phyloP scores from a whole-genome alignment of 2,888 invertebrate genomes.

The Xiphydria camelus region DNA sequence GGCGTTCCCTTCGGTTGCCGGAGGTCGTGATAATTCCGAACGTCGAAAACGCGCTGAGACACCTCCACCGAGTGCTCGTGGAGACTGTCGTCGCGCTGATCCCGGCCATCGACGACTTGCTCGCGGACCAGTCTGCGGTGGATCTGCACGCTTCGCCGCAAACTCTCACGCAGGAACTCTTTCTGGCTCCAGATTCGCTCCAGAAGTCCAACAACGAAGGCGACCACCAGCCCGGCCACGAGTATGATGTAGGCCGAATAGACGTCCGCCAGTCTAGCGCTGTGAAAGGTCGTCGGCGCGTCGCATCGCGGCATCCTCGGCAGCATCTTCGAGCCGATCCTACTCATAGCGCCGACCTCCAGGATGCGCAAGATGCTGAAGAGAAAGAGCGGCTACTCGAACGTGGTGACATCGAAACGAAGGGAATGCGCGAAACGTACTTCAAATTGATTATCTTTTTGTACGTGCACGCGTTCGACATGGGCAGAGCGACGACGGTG shows the following conservation, averaged over 20 bases:
- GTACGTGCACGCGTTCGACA: constrained; percentile 64
- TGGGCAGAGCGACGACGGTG: constrained; percentile 64
- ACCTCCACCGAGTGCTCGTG: background rate
- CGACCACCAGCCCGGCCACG: constrained; percentile 55
- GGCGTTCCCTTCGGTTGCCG: background rate
- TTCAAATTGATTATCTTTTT: constrained; percentile 63
- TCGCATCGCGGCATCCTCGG: constrained; percentile 63
- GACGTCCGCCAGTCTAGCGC: constrained; percentile 65
- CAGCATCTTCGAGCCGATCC: constrained; percentile 49
- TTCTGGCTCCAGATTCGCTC: constrained; percentile 49
- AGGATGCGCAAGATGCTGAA: constrained; percentile 54
- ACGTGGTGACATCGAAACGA: background rate
- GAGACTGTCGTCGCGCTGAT: background rate
- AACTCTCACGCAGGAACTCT: constrained; percentile 27
- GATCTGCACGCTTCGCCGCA: constrained; percentile 19
- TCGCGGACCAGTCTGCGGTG: background rate
- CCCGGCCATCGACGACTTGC: too few relatives aligned
- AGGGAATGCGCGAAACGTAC: constrained; percentile 39
- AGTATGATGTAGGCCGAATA: constrained; percentile 62
- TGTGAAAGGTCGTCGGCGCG: constrained; percentile 62
- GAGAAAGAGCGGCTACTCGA: background rate
- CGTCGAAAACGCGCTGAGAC: background rate
- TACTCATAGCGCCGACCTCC: constrained; percentile 51
- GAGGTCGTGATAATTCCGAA: too few relatives aligned
- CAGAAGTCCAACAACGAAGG: constrained; percentile 41